Percentiles rank a stretch among this genome's conserved stretches.
phyloP scores from a whole-genome alignment of 2,797 vertebrate genomes.

The Lacerta viridis region DNA sequence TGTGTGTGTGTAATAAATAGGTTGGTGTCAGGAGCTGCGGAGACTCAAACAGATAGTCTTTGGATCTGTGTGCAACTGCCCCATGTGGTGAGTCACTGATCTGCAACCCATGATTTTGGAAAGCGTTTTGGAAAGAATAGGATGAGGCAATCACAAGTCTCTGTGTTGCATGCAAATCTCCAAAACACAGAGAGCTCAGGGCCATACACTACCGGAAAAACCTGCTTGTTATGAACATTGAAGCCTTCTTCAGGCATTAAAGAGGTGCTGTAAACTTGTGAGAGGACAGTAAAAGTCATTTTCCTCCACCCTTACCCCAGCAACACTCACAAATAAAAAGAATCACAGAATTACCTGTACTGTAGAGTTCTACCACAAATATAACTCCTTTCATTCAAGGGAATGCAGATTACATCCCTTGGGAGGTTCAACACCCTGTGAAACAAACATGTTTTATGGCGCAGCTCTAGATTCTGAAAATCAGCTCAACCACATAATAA shows the following conservation, averaged over 20 bases:
- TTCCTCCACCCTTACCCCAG: not conserved
- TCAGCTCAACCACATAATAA: conserved; percentile 51
- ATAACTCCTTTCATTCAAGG: not conserved
- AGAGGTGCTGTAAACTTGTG: too few relatives aligned
- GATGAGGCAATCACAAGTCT: too few relatives aligned
- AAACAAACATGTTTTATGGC: conserved; percentile 41
- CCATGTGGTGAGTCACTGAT: not conserved
- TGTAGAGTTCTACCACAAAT: not conserved
- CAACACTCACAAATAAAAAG: not conserved
- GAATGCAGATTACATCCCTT: not conserved
- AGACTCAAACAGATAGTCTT: not conserved
- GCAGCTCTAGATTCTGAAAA: conserved; percentile 48
- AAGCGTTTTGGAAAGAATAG: too few relatives aligned
- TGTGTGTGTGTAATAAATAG: too few relatives aligned
- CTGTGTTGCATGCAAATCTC: too few relatives aligned
- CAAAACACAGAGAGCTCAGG: too few relatives aligned
- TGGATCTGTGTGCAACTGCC: not conserved
- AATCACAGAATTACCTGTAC: not conserved
- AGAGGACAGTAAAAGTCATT: not conserved
- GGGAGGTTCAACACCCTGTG: fast-evolving
- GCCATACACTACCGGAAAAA: not conserved
- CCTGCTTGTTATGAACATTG: not conserved
- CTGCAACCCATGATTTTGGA: too few relatives aligned
- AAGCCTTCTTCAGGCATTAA: too few relatives aligned
- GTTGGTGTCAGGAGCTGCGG: not conserved